These are phyloP conservation scores for Atta texana DNA, from an alignment of 1,140 invertebrate genomes.

Conservation along the genomic window DNA sequence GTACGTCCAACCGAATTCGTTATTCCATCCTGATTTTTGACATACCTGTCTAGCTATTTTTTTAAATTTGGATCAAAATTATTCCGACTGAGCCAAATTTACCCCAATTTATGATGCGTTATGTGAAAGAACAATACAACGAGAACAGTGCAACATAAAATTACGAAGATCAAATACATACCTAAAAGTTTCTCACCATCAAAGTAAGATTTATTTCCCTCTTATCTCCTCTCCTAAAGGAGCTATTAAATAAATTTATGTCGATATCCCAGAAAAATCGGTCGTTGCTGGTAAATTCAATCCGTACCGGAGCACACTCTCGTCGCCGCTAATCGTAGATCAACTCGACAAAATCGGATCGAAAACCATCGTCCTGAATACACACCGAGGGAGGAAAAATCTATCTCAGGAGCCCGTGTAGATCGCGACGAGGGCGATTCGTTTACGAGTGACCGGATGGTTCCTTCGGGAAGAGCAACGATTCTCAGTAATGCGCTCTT, in stretches of 20 bases:
- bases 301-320: slow-evolving; percentile 3
- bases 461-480: slow-evolving; percentile 19
- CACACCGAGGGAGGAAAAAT: not conserved
- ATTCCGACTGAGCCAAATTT: no score
- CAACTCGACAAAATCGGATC: slow-evolving; percentile 10
- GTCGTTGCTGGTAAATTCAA: slow-evolving; percentile 34
- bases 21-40: no score
- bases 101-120: not conserved
- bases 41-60: no score
- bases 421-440: slow-evolving; percentile 8
- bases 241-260: slow-evolving; percentile 42
- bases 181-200: not conserved
- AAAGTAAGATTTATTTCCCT: slow-evolving; percentile 22
- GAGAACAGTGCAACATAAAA: not conserved
- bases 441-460: slow-evolving; percentile 59
- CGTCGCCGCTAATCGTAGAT: slow-evolving; percentile 42
- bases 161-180: slow-evolving; percentile 24
- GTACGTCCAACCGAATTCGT: no score
- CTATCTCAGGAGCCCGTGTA: not conserved
- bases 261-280: slow-evolving; percentile 26
- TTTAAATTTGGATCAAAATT: no score
- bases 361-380: slow-evolving; percentile 30
- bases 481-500: not conserved
- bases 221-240: not conserved
- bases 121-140: not conserved